Conservation (phyloP, 1,140 invertebrate genomes). For the Calliopsis andreniformis region DNA sequence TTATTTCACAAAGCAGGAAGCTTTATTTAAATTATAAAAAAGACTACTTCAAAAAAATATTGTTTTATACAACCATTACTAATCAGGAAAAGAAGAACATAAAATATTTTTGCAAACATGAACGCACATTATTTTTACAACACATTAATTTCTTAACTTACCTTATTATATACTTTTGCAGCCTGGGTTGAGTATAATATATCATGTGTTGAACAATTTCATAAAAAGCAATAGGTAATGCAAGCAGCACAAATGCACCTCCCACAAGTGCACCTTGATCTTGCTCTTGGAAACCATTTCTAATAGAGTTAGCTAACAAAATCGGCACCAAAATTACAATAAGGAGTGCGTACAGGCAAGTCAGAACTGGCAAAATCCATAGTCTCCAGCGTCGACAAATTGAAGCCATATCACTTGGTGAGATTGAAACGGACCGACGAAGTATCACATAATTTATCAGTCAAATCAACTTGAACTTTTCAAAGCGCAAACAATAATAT, state of each 20-base stretch:
- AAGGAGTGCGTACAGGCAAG: constrained; percentile 89
- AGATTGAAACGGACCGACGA: constrained; percentile 50
- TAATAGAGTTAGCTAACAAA: constrained; percentile 88
- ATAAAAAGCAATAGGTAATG: constrained; percentile 95
- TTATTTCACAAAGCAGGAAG: too few relatives aligned
- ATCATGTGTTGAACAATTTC: constrained; percentile 97
- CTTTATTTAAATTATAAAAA: too few relatives aligned
- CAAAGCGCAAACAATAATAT: neutral
- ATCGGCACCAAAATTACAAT: constrained; percentile 92
- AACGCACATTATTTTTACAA: too few relatives aligned
- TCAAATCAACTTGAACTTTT: neutral
- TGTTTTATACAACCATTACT: too few relatives aligned
- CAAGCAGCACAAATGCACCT: constrained; percentile 94
- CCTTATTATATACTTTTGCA: constrained; percentile 97
- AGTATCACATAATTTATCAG: constrained; percentile 59
- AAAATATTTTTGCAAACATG: too few relatives aligned
- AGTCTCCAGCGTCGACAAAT: constrained; percentile 89
- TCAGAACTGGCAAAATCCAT: constrained; percentile 93
- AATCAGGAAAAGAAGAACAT: too few relatives aligned
- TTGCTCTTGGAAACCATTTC: constrained; percentile 87
- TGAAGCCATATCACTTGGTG: constrained; percentile 71
- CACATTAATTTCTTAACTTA: constrained; percentile 67
- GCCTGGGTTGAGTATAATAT: constrained; percentile 94
- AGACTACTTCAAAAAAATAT: too few relatives aligned
- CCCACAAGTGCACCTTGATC: constrained; percentile 92